A percentile compares a stretch with the other conserved stretches of the same genome.
Evolutionary conservation across 2,797 vertebrate species (phyloP).

Genomic region (Anolis apletophallus): DNA sequence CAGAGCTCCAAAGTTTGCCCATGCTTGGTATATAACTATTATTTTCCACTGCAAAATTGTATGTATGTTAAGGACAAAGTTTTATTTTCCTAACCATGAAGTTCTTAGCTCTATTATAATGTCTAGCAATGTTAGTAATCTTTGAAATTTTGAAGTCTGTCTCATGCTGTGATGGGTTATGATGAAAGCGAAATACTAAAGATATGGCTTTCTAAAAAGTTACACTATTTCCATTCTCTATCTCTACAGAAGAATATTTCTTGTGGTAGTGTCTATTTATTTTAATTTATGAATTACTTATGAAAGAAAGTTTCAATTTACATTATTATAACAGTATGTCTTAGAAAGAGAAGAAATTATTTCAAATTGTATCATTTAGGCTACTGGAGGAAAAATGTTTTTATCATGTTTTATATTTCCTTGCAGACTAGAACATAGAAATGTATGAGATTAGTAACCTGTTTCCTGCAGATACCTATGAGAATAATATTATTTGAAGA

Average conservation of each 20-base stretch:
- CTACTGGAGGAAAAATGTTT: not conserved
- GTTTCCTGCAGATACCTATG: not conserved
- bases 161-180: not conserved
- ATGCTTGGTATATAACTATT: not conserved
- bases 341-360: not conserved
- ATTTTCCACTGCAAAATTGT: not conserved
- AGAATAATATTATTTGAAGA: not conserved
- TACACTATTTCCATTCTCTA: not conserved
- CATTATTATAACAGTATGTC: conserved; percentile 1
- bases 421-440: not conserved
- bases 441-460: not conserved
- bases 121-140: not conserved
- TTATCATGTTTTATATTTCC: not conserved
- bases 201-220: not conserved
- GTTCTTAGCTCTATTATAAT: too few relatives aligned
- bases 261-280: not conserved
- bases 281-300: not conserved
- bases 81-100: not conserved
- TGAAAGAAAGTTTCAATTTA: conserved; percentile 5
- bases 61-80: not conserved
- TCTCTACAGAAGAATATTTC: not conserved
- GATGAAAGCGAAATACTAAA: not conserved
- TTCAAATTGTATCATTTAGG: conserved; percentile 25
- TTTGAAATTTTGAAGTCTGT: not conserved
- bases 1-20: too few relatives aligned